Base-by-base conservation (phyloP, 1,140 invertebrate genomes). In the Sitophilus oryzae region DNA sequence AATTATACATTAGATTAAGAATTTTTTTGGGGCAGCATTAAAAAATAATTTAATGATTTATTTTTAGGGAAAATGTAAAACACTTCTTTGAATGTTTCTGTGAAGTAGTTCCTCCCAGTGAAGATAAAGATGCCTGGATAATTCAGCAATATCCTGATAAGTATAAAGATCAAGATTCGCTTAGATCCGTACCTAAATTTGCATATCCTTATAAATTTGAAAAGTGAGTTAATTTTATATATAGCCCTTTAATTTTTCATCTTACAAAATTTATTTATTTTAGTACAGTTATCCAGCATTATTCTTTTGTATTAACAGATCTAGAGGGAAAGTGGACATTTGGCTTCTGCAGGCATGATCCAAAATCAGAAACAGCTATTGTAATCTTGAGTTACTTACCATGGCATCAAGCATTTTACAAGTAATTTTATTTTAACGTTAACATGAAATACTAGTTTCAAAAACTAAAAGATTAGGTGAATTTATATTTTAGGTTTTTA, bases 391-490 rank as follows among this genome's bases (percentile, higher is more conserved):
- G 91, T 65, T 88, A 85, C 71, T 76, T 96, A 61, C 93, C 93
- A 58, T 96, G 93, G 93, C 93, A 95, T 73, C 92, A 96, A 75
- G 85, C 86, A 62, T 96, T 96, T 77, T 93, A 93, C 70, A 92
- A 90, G 83, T 84, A 78, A 18, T 18, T 41, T 22, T 41, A 41
- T 53, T 44, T 22, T 19, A 35, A 44, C 15, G 1, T 11, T 25
- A n/a, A 34, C 16, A n/a, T 19, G 18, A 11, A 49, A 21, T 38
- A 37, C 18, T 16, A 38, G 36, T 38, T 38, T 38, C 18, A 1
- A 8, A 38, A 38, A 14, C 18, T 1, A 6, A 38, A 38, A 19
- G 40, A 19, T 19, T 42, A 18, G 3, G 3, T 18, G 14, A 8
- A 46, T 23, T 46, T 14, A 25, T 20, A 14, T 47, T 55, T 30